These are phyloP conservation scores for Platysternon megacephalum DNA, from an alignment of 2,113 vertebrate species.

Conservation along the genomic window DNA sequence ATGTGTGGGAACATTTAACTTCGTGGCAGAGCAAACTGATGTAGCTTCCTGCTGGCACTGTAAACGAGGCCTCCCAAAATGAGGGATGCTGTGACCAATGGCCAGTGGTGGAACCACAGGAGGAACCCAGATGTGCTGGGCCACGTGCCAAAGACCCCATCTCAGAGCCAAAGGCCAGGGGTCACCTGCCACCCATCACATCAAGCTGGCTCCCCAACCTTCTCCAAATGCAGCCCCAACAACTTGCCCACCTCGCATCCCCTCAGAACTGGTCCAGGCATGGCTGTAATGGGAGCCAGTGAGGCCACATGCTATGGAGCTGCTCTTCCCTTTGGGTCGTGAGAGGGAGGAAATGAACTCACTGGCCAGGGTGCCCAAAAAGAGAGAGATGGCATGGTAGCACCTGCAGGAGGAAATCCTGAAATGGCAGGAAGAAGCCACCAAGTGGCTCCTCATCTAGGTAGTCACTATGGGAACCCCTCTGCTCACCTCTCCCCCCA, in stretches of 20 bases:
- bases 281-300: background rate
- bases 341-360: background rate
- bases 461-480: background rate
- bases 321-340: background rate
- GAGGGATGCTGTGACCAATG: background rate
- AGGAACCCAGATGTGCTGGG: background rate
- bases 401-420: background rate
- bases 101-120: background rate
- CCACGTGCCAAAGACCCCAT: background rate
- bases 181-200: rapidly evolving
- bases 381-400: background rate
- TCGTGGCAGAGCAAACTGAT: background rate
- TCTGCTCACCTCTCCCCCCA: background rate
- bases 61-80: background rate
- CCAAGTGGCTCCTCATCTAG: background rate
- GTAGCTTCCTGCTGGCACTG: background rate
- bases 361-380: background rate
- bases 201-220: background rate
- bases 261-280: background rate
- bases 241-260: background rate
- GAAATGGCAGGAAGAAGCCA: background rate
- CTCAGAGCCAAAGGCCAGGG: no score
- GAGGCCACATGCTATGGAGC: background rate
- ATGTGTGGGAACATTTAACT: background rate
- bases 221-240: background rate